Percentiles rank a stretch among this genome's conserved stretches.
Conservation (phyloP, 2,797 vertebrate species). For the Luscinia megarhynchos region DNA sequence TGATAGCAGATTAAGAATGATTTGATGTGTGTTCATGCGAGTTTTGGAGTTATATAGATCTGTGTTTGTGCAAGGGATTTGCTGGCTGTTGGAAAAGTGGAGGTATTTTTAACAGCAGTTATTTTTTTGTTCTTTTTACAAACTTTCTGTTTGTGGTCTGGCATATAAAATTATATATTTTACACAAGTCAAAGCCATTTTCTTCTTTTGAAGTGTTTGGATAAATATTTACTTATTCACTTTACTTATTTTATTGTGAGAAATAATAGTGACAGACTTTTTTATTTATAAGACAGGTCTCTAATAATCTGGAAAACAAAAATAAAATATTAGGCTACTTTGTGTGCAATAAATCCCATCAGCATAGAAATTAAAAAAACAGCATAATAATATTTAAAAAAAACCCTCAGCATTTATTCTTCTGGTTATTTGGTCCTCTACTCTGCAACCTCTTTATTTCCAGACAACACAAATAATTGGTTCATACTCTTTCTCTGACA, state of each 20-base stretch:
- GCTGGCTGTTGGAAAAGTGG: background rate
- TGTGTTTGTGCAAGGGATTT: background rate
- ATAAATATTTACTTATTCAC: conserved; percentile 59
- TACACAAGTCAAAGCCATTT: conserved; percentile 17
- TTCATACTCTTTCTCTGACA: conserved; percentile 64
- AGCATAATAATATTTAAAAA: background rate
- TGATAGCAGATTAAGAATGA: background rate
- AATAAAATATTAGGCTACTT: background rate
- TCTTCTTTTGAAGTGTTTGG: conserved; percentile 47
- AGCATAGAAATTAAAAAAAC: background rate
- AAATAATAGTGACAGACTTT: conserved; percentile 15
- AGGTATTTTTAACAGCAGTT: background rate
- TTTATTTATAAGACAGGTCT: background rate
- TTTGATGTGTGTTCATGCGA: background rate
- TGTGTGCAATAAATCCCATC: background rate
- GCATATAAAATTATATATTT: conserved; percentile 25
- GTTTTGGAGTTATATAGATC: background rate
- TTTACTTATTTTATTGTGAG: conserved; percentile 40
- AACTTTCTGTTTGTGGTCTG: conserved; percentile 32
- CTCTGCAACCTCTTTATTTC: conserved; percentile 42
- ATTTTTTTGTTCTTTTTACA: background rate
- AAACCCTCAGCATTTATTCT: background rate
- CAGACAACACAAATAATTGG: conserved; percentile 63
- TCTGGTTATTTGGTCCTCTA: background rate
- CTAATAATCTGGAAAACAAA: background rate